Evolutionary conservation across 2,797 vertebrate genomes (phyloP), one percentile per base, ranked within the genome.

Genomic region (Spizella passerina): DNA sequence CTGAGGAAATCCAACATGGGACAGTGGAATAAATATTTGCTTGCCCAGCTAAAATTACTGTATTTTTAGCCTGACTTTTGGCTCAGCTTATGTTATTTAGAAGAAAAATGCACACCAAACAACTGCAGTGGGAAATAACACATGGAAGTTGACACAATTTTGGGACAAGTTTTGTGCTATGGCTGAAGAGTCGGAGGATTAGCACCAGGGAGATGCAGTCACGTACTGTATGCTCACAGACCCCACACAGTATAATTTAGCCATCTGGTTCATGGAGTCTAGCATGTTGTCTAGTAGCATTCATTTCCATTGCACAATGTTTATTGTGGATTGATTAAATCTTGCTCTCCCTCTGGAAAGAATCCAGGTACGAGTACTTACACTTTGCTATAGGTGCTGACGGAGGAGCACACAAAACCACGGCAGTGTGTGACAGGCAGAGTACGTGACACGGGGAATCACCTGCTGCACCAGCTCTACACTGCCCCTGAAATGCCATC

Each of bases 291-390:
- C 77, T 55, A 52, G 87, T 53, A 59, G 52, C 90, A 92, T 86
- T 92, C 50, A 75, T 36, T 61, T 77, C 36, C 76, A 72, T 83
- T 94, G 66, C 88, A 81, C 73, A 95, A 79, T 64, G 32, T 93
- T 93, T 81, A 84, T 17, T 78, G 71, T 71, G 72, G 36, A 57
- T 47, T 73, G 44, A 90, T 82, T 92, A 75, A 77, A 87, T 84
- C 94, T 88, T 70, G 61, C 59, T 80, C 68, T 18, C 9, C 19
- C 49, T 47, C 61, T 86, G 90, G 84, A 64, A 84, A 17, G 86
- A 85, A 89, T 32, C 60, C 83, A 64, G 86, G 59, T 83, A n/a
- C 0, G 5, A 47, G 79, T 59, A 29, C 16, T 39, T 38, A 14
- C 0, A 15, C 53, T 70, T 63, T 75, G 30, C 49, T 64, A 7